Conservation (phyloP, 2,888 invertebrate genomes). For the Cantharis flavilabris region DNA sequence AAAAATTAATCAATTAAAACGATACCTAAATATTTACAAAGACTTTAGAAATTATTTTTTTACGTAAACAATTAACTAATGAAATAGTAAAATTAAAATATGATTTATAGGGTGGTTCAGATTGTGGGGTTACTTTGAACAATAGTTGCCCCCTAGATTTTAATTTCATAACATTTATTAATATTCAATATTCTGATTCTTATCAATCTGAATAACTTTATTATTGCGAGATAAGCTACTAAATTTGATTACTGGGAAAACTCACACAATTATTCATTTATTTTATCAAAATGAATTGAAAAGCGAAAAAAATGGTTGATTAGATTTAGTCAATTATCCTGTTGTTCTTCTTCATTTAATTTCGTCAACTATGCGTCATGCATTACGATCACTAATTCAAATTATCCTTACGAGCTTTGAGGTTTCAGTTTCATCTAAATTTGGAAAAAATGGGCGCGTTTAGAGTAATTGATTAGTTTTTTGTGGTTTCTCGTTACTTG, state of each 20-base stretch:
- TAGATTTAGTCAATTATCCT: neutral
- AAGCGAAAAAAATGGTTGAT: neutral
- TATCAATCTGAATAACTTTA: neutral
- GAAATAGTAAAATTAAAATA: neutral
- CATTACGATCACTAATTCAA: neutral
- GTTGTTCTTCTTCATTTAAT: neutral
- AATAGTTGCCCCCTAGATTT: neutral
- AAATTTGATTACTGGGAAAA: neutral
- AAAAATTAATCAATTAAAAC: neutral
- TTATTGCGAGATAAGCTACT: neutral
- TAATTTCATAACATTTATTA: neutral
- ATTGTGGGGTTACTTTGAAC: neutral
- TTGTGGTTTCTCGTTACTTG: neutral
- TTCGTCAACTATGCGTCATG: neutral
- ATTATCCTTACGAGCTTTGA: neutral
- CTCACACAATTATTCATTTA: neutral
- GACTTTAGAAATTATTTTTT: neutral
- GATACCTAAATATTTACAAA: neutral
- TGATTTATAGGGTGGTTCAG: neutral
- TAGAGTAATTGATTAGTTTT: neutral
- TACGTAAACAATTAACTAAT: neutral
- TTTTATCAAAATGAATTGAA: neutral
- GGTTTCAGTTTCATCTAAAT: neutral
- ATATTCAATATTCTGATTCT: neutral
- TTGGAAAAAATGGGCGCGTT: neutral